Evolutionary conservation across 1,140 invertebrate genomes (phyloP), one percentile per base, ranked within the genome.

Genomic region (Neodiprion pinetum): DNA sequence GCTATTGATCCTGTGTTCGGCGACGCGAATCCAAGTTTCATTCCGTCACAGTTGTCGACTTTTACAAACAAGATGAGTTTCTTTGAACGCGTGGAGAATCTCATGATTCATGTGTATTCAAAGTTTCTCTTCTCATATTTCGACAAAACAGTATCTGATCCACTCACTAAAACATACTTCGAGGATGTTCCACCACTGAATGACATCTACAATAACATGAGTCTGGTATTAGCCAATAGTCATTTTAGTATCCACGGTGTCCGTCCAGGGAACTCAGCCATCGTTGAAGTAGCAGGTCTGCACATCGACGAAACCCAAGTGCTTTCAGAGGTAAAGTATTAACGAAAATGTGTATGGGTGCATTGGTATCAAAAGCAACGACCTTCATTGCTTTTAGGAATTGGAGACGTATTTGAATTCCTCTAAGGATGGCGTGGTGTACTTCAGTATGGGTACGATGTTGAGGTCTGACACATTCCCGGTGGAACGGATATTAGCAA

Each of bases 391-490:
- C 28, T 85, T 88, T 73, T 86, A 93, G 92, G 90, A 92, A 50
- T 79, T 95, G 12, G 89, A 92, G 76, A 91, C 91, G 74, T 92
- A 92, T 83, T 83, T 94, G 21, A 91, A 94, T 76, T 91, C 90
- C 76, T 91, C 93, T 48, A 86, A 90, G 74, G 82, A 93, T 76
- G 94, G 94, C 1, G 92, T 93, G 9, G 90, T 95, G 71, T 93
- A 93, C 75, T 92, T 95, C 75, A 93, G 92, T 77, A 91, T 95
- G 82, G 94, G 94, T n/a, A 93, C 93, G 7, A 90, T 92, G 84
- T 85, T 92, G 86, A 91, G 92, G 90, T 88, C 93, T 85, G 90
- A 92, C 90, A 81, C 89, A 83, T 67, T 87, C 78, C 74, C 82
- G 70, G 72, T 78, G 12, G 9, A 77, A 65, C 74, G 70, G 9